Conservation (phyloP, 2,797 vertebrate species). For the Psittacula derbiana region DNA sequence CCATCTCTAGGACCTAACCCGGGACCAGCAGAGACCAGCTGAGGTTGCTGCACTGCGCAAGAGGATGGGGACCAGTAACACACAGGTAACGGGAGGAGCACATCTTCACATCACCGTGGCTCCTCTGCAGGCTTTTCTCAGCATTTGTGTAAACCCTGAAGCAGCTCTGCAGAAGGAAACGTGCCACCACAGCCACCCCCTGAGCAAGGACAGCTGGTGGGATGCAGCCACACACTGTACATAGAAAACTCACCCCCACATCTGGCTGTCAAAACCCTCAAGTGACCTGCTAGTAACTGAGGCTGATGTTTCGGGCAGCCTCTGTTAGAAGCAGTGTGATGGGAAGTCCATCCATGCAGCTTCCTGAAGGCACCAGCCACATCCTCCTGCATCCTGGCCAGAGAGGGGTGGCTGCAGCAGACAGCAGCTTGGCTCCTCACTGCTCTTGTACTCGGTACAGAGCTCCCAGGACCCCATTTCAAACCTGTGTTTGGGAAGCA, state of each 20-base stretch:
- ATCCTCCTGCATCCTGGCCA: background rate
- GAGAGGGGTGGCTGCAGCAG: rapidly evolving
- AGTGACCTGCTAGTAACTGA: background rate
- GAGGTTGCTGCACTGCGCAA: background rate
- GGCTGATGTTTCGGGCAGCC: background rate
- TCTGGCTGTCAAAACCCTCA: background rate
- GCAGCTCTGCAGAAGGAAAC: rapidly evolving
- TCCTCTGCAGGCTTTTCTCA: background rate
- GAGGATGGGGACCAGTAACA: background rate
- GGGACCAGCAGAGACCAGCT: background rate
- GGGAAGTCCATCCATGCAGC: background rate
- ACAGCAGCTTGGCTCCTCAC: background rate
- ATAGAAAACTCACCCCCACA: background rate
- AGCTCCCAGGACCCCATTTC: background rate
- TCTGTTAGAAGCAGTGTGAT: rapidly evolving
- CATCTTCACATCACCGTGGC: rapidly evolving
- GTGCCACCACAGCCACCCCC: rapidly evolving
- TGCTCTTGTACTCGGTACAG: background rate
- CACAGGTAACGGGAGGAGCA: rapidly evolving
- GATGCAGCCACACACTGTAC: background rate
- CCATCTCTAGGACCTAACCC: background rate
- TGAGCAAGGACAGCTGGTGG: rapidly evolving
- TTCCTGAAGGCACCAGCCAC: background rate
- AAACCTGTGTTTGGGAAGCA: background rate
- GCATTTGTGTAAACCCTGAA: background rate